These are phyloP conservation scores for Aegithalos caudatus DNA, from an alignment of 2,113 vertebrate species.

Conservation along the genomic window DNA sequence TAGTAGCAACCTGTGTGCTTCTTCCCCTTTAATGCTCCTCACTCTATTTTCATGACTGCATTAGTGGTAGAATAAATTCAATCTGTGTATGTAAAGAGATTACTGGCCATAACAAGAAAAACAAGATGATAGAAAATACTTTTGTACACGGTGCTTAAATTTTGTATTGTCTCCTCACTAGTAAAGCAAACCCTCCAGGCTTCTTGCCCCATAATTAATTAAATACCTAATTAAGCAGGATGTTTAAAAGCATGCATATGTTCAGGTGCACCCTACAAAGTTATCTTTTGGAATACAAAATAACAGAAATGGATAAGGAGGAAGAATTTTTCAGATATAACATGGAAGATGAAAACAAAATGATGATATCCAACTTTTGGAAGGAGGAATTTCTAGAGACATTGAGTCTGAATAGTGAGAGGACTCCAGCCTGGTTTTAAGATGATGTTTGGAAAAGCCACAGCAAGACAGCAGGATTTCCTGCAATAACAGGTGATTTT, in stretches of 20 bases:
- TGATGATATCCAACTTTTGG: fast-evolving
- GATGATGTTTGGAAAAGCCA: background rate
- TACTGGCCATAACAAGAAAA: background rate
- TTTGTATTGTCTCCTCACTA: background rate
- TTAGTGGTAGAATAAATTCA: background rate
- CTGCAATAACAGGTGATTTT: background rate
- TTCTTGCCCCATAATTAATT: background rate
- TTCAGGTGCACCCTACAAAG: background rate
- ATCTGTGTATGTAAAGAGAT: background rate
- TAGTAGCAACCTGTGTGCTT: background rate
- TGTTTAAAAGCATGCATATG: background rate
- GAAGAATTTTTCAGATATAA: background rate
- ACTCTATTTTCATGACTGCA: background rate
- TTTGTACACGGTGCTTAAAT: background rate
- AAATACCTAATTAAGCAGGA: background rate
- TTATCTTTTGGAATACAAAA: background rate
- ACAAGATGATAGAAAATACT: background rate
- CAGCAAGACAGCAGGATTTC: background rate
- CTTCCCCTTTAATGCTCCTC: background rate
- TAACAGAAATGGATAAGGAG: background rate
- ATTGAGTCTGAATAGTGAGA: background rate
- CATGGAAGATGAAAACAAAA: background rate
- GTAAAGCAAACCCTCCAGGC: background rate
- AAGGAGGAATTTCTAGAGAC: background rate
- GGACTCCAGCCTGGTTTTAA: background rate